Percentiles rank a stretch among this genome's conserved stretches.
phyloP scores from a whole-genome alignment of 2,113 vertebrate species.

The Marcusenius ussheri region DNA sequence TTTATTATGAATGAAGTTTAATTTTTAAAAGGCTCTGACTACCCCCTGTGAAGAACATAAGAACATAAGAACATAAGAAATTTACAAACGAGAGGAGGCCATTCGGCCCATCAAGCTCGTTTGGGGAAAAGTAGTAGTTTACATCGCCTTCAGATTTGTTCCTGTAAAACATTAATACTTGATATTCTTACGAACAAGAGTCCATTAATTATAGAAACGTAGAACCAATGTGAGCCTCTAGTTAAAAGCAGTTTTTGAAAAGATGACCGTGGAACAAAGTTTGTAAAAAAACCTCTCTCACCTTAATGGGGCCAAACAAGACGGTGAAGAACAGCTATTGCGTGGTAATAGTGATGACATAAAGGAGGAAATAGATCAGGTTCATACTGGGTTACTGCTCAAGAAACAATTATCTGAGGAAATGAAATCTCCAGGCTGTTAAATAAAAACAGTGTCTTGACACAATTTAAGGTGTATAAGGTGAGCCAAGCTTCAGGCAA shows the following conservation, averaged over 20 bases:
- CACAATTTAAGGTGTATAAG: not conserved
- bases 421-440: not conserved
- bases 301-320: not conserved
- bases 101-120: no score
- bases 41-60: not conserved
- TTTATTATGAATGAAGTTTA: not conserved
- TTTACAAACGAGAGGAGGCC: no score
- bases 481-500: not conserved
- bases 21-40: not conserved
- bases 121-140: not conserved
- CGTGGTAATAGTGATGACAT: not conserved
- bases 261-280: not conserved
- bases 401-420: conserved; percentile 8
- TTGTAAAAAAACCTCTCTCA: not conserved
- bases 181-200: not conserved
- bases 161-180: not conserved
- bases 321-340: not conserved
- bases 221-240: not conserved
- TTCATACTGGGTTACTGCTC: not conserved
- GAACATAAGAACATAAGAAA: no score
- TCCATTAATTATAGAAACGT: not conserved
- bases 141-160: not conserved
- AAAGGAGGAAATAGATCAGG: not conserved
- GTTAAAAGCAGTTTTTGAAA: not conserved
- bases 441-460: conserved; percentile 11